phyloP scores from a whole-genome alignment of 2,113 vertebrate genomes.

The Serinus canaria region DNA sequence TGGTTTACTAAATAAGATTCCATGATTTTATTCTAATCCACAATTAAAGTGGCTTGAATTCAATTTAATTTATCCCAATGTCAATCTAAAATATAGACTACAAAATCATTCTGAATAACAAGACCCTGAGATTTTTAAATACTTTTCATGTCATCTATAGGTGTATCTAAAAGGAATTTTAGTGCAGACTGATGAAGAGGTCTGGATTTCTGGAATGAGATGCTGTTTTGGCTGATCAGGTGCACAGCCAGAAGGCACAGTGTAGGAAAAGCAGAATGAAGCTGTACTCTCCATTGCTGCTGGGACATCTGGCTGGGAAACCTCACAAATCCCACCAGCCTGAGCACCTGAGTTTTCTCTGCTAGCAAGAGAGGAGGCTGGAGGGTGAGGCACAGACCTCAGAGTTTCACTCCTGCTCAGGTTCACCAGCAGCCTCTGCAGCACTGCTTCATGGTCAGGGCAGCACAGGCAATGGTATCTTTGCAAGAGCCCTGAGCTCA shows the following conservation, averaged over 20 bases:
- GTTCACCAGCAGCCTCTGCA: not conserved
- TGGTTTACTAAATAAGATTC: not conserved
- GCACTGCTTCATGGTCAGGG: accelerated
- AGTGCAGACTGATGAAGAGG: not conserved
- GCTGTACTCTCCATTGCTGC: accelerated
- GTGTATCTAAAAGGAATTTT: not conserved
- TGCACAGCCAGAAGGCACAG: not conserved
- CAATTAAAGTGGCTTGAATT: not conserved
- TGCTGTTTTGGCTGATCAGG: not conserved
- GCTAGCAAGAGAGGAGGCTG: not conserved
- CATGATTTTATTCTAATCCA: not conserved
- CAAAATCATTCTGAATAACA: not conserved
- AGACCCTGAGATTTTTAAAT: not conserved
- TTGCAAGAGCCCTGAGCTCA: not conserved
- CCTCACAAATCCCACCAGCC: not conserved
- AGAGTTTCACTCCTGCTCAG: not conserved
- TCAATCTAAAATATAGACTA: not conserved
- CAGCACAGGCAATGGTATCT: not conserved
- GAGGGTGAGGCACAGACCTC: not conserved
- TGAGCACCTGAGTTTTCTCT: not conserved
- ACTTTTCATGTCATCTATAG: not conserved
- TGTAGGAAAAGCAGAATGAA: not conserved
- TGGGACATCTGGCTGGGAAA: not conserved
- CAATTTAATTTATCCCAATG: not conserved
- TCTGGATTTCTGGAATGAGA: not conserved